These are phyloP conservation scores for Diachasmimorpha longicaudata DNA, from an alignment of 1,140 invertebrate genomes.

Conservation along the genomic window DNA sequence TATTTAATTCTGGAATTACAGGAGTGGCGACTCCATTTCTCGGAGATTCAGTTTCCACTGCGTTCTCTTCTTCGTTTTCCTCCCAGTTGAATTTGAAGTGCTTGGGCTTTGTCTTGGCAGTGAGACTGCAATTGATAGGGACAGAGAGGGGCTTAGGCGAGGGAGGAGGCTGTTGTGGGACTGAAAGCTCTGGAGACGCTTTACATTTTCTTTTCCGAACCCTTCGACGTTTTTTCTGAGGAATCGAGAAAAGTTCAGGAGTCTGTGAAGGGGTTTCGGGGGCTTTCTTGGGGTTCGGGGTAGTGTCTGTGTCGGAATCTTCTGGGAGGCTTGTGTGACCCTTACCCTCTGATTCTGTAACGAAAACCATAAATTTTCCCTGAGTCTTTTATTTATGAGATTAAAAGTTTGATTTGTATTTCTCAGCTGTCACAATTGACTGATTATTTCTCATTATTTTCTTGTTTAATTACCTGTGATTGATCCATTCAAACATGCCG, in stretches of 20 bases:
- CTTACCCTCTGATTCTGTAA: background rate
- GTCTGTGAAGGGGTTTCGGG: background rate
- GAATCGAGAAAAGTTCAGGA: background rate
- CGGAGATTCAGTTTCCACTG: background rate
- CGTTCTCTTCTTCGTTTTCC: conserved; percentile 7
- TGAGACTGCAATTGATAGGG: conserved; percentile 31
- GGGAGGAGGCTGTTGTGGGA: background rate
- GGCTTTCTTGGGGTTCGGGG: conserved; percentile 26
- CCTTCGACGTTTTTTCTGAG: conserved; percentile 36
- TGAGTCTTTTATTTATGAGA: background rate
- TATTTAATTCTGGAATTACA: background rate
- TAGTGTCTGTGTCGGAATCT: conserved; percentile 18
- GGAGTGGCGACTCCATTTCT: background rate
- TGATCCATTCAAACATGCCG: background rate
- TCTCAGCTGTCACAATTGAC: background rate
- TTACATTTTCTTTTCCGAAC: conserved; percentile 32
- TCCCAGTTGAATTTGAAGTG: conserved; percentile 13
- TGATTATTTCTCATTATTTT: background rate
- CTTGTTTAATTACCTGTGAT: background rate
- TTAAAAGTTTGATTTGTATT: background rate
- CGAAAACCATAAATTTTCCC: background rate
- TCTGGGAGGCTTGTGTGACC: conserved; percentile 24
- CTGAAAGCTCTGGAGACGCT: background rate
- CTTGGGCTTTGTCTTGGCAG: conserved; percentile 8
- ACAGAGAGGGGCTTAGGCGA: conserved; percentile 34